Evolutionary conservation across 92 coral and sea anemone genomes (phyloP).

Genomic region (Desmophyllum pertusum): DNA sequence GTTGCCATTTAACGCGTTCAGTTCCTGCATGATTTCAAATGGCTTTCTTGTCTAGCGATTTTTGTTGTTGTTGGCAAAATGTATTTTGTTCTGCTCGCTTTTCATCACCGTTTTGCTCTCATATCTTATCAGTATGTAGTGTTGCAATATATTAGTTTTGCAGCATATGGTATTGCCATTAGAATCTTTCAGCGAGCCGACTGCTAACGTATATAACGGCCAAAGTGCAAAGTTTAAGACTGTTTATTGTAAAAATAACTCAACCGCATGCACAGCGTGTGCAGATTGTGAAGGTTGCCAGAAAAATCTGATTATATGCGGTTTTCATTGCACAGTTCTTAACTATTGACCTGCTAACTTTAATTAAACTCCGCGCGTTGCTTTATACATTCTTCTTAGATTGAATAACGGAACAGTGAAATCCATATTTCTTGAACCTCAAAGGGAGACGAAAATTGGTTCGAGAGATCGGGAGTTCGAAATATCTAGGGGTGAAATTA

Average conservation of each 20-base stretch:
- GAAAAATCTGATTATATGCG: too few relatives aligned
- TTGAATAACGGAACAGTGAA: too few relatives aligned
- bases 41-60: neutral
- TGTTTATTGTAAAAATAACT: neutral
- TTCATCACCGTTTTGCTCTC: neutral
- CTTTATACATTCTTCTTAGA: too few relatives aligned
- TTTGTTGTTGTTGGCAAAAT: neutral
- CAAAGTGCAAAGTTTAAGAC: slow-evolving; percentile 6
- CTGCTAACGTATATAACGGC: neutral
- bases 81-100: neutral
- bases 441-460: too few relatives aligned
- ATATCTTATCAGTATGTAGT: neutral
- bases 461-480: too few relatives aligned
- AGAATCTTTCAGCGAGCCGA: neutral
- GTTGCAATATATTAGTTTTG: neutral
- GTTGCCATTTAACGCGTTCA: too few relatives aligned
- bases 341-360: too few relatives aligned
- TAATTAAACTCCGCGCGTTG: too few relatives aligned
- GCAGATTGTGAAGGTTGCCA: too few relatives aligned
- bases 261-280: neutral
- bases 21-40: neutral
- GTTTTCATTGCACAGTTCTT: too few relatives aligned
- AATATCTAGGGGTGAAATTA: too few relatives aligned
- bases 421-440: too few relatives aligned
- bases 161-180: neutral